phyloP scores from a whole-genome alignment of 2,113 vertebrate species.

The Heterotilapia buettikoferi region DNA sequence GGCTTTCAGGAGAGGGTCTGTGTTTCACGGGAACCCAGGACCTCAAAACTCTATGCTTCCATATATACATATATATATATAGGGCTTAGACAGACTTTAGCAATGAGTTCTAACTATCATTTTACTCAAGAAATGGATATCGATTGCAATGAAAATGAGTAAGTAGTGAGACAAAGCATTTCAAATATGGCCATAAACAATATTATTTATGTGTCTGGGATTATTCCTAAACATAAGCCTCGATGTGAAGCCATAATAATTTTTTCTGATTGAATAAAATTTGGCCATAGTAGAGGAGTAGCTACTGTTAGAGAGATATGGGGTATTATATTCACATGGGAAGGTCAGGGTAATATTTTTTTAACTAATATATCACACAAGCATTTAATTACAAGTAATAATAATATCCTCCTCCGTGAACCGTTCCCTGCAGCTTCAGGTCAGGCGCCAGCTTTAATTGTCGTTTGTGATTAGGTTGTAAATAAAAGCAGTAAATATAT shows the following conservation, averaged over 20 bases:
- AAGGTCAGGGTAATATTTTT: not conserved
- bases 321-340: not conserved
- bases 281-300: not conserved
- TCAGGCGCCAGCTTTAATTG: not conserved
- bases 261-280: not conserved
- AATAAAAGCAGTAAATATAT: not conserved
- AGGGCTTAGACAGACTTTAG: not conserved
- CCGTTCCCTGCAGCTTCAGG: not conserved
- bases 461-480: not conserved
- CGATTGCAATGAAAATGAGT: not conserved
- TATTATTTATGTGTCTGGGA: not conserved
- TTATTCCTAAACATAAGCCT: not conserved
- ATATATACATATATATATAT: not conserved
- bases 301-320: not conserved
- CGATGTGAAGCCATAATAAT: not conserved
- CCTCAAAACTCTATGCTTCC: not conserved
- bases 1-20: not conserved
- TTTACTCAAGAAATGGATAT: slow-evolving; percentile 40
- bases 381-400: not conserved
- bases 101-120: not conserved
- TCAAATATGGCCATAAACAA: not conserved
- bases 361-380: not conserved
- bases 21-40: not conserved
- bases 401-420: not conserved
- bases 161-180: not conserved